Evolutionary conservation across 2,113 vertebrate species (phyloP), one percentile per base, ranked within the genome.

Genomic region (Saccopteryx leptura): DNA sequence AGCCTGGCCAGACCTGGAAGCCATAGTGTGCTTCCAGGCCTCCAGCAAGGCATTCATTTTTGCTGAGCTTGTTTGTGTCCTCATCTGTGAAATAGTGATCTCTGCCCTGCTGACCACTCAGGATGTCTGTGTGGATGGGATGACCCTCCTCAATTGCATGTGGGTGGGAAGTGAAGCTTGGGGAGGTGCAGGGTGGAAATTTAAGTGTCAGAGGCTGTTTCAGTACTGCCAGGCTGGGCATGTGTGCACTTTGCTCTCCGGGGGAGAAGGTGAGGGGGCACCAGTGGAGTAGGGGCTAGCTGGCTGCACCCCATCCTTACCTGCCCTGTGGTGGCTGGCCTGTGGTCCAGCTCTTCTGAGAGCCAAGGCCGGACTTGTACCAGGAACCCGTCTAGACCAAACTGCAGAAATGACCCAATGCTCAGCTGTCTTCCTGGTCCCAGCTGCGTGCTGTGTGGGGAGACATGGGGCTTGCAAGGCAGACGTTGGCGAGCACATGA

Each of bases 21-120:
- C 78, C 78, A 39, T 60, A 79, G 54, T 26, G 56, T 24, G 78
- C 78, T 24, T 33, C 31, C 14, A 0, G 76, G 60, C 71, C 50
- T 80, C 66, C 2, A 1, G 58, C 50, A 50, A 48, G 54, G 65
- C 24, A 8, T 39, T 4, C 1, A 21, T 17, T 69, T 75, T 81
- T 17, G 82, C 79, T 79, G 75, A 78, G 85, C 78, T 95, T n/a
- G 31, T 63, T 79, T 31, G 66, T 93, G 88, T 58, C 28, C 33
- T 91, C 56, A 23, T 92, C 60, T 93, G 21, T 82, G 61, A 39
- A 68, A 39, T 5, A 18, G 31, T 60, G 65, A 21, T 33, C 60
- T 79, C 66, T 65, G 63, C 54, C 63, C 52, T 31, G 69, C 33
- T 50, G 81, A 66, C 60, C 48, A 31, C 46, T 61, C 26, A 18